These are phyloP conservation scores for Grammomys surdaster DNA, from an alignment of 2,113 vertebrate genomes.

Conservation along the genomic window DNA sequence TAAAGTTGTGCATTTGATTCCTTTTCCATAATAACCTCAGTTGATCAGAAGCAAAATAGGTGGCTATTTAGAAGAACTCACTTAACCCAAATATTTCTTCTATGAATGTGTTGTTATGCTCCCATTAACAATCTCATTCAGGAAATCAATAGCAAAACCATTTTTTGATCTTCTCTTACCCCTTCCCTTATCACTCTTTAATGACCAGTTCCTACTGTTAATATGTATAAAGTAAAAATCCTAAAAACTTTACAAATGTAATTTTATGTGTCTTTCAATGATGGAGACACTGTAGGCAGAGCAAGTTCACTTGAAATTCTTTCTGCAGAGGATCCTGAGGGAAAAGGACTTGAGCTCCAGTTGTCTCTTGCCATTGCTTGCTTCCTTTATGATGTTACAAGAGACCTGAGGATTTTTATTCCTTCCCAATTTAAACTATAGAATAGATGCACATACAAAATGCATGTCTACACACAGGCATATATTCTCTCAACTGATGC, in stretches of 20 bases:
- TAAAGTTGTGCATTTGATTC: slow-evolving; percentile 11
- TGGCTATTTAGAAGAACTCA: background rate
- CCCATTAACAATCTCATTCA: background rate
- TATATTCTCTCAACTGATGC: background rate
- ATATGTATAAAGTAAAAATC: background rate
- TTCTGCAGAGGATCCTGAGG: background rate
- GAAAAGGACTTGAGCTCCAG: background rate
- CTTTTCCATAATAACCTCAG: slow-evolving; percentile 30
- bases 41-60: background rate
- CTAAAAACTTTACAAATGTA: background rate
- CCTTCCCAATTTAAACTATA: slow-evolving; percentile 20
- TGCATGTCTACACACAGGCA: background rate
- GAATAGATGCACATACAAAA: background rate
- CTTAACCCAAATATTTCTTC: background rate
- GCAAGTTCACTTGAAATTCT: background rate
- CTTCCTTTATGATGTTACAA: slow-evolving; percentile 44
- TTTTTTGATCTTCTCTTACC: background rate
- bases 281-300: background rate
- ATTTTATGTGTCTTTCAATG: background rate
- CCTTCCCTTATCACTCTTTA: background rate
- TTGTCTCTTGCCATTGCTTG: background rate
- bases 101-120: background rate
- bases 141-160: slow-evolving; percentile 5
- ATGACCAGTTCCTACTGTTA: background rate
- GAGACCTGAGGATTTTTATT: slow-evolving; percentile 6